A percentile compares a stretch with the other conserved stretches of the same genome.
Evolutionary conservation across 2,113 vertebrate genomes (phyloP).

Genomic region (Indicator maculatus): DNA sequence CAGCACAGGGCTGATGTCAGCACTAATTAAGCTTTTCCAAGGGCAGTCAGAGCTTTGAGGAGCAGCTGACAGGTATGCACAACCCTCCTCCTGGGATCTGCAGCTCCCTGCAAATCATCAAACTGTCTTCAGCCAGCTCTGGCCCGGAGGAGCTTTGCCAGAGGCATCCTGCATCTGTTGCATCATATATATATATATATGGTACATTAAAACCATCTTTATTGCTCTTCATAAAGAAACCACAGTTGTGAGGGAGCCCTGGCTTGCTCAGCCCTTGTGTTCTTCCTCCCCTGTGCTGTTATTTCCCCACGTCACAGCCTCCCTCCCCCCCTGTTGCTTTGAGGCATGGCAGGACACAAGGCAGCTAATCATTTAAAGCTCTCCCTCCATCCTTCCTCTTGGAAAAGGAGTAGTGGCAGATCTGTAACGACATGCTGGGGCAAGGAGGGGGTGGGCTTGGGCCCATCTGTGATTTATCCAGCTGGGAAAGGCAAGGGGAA

Average conservation of each 20-base stretch:
- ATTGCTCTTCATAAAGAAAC: constrained; percentile 62
- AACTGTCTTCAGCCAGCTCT: constrained; percentile 74
- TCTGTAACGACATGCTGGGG: not conserved
- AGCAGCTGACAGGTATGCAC: constrained; percentile 76
- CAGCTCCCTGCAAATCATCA: constrained; percentile 75
- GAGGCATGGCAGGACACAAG: constrained; percentile 54
- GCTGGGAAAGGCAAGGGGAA: constrained; percentile 32
- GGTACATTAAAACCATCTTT: constrained; percentile 79
- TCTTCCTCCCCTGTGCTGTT: constrained; percentile 39
- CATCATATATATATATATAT: constrained; percentile 37
- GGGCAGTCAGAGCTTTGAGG: constrained; percentile 49
- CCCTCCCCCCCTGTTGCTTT: not conserved
- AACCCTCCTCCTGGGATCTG: constrained; percentile 54
- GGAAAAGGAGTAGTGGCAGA: constrained; percentile 45
- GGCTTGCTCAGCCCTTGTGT: constrained; percentile 27
- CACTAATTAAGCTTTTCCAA: constrained; percentile 60
- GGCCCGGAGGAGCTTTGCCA: constrained; percentile 65
- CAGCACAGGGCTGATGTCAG: constrained; percentile 68
- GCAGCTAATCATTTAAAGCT: constrained; percentile 62
- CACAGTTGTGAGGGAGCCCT: constrained; percentile 50
- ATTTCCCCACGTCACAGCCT: not conserved
- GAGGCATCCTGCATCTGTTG: constrained; percentile 72
- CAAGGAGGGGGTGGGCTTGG: not conserved
- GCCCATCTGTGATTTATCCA: constrained; percentile 53
- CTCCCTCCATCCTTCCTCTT: constrained; percentile 25